Conservation (phyloP, 2,113 vertebrate species). For the Nyctereutes procyonoides region DNA sequence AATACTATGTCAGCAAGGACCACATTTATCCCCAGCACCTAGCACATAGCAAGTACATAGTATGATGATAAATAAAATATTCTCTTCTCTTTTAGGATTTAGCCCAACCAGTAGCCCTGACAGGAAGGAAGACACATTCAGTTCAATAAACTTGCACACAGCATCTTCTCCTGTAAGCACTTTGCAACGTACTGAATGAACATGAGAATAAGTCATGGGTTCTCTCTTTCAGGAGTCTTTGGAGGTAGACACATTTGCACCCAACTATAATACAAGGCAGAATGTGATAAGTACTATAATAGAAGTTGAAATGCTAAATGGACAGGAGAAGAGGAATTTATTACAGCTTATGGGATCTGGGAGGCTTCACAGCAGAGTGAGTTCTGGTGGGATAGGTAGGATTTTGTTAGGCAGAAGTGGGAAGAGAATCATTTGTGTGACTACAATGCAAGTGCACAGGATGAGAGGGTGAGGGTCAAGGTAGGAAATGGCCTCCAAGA, state of each 20-base stretch:
- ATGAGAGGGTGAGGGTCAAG: neutral
- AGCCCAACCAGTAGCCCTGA: neutral
- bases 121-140: neutral
- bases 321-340: neutral
- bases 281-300: neutral
- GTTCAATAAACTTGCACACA: neutral
- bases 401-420: neutral
- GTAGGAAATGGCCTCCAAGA: too few relatives aligned
- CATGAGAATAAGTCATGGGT: neutral
- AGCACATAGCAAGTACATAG: neutral
- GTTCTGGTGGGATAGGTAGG: neutral
- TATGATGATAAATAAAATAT: neutral
- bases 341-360: neutral
- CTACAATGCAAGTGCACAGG: accelerated
- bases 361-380: neutral
- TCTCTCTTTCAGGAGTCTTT: neutral
- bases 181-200: neutral
- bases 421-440: too few relatives aligned
- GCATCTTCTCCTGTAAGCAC: neutral
- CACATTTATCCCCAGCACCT: neutral
- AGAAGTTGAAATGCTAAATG: neutral
- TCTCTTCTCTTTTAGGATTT: neutral
- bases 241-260: neutral
- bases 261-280: neutral
- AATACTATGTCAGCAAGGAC: neutral